Base-by-base conservation (phyloP, 1,140 invertebrate genomes). In the Sitodiplosis mosellana region DNA sequence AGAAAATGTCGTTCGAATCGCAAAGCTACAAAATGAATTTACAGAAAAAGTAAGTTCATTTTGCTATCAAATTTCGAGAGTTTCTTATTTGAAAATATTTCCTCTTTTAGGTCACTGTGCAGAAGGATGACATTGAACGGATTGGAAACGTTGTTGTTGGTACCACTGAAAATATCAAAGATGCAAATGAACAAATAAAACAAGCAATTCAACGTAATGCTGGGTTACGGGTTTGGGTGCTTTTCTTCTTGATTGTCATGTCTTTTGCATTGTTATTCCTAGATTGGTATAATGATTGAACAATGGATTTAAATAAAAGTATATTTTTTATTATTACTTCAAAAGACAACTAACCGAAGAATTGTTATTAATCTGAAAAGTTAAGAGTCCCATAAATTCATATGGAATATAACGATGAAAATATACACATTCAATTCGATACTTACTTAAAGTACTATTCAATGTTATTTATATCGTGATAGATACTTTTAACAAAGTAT, bases 251-350 rank as follows among this genome's bases (percentile, higher is more conserved):
- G 34, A 68, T 97, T 49, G 88, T 98, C 33, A 86, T 96, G 76
- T 92, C 92, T 27, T 94, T 98, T 63, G 85, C 89, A 2, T 68
- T 99, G 38, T 68, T 98, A 15, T 98, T 98, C 66, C 72, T 98
- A 36, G 91, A 98, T 70, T 99, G 94, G 94, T 99, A 98, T 62
- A 98, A 97, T 75, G 84, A 87, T 59, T 93, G 75, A 80, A 27
- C 10, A 27, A 27, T 27, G 10, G 10, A 27, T n/a, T n/a, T n/a
- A n/a, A n/a, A n/a, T n/a, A n/a, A n/a, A n/a, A n/a, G n/a, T n/a
- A n/a, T n/a, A n/a, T n/a, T n/a, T n/a, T n/a, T n/a, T n/a, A n/a
- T n/a, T n/a, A n/a, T n/a, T n/a, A n/a, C n/a, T n/a, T n/a, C n/a
- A n/a, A n/a, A n/a, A n/a, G n/a, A n/a, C n/a, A n/a, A n/a, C n/a